Base-by-base conservation (phyloP, 1,140 invertebrate genomes). In the Drosophila cardini region DNA sequence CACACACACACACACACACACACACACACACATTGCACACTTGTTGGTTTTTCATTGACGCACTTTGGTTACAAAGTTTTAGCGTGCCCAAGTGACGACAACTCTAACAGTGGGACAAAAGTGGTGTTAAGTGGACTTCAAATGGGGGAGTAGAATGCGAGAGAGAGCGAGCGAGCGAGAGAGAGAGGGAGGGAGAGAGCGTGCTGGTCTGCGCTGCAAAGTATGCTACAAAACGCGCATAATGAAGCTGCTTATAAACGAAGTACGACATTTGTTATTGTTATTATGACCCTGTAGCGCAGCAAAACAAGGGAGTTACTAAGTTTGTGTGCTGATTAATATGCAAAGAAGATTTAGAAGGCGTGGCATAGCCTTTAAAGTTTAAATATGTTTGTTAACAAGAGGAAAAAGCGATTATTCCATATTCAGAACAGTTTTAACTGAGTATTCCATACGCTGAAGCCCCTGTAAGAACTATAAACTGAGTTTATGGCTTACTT, bases 171-270 rank as follows among this genome's bases (percentile, higher is more conserved):
- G 2, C n/a, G 18, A 18, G 34, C 6, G 16, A 34, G 16, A 21
- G 32, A 11, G 15, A 21, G 18, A 13, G 48, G n/a, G 30, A 1
- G 5, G 6, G 53, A 6, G 18, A 36, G 45, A 15, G 11, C 4
- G 13, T 9, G 15, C 13, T 11, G 32, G 38, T 18, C 6, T n/a
- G 38, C 61, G 61, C 84, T 60, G 63, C 72, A 84, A 87, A 90
- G 84, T 87, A 74, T 87, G 84, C 84, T 87, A 87, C 61, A 67
- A 80, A 85, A 85, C 38, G 76, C 76, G 80, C 64, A 83, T 87
- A 87, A 87, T 87, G 84, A 87, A 87, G 76, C 84, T 84, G 80
- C 67, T 87, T 74, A 80, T 74, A 84, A 84, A 85, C 73, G 80
- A 65, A 55, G 42, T 48, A 77, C 42, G 63, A 60, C 46, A 53